Evolutionary conservation across 1,140 invertebrate species (phyloP).

Genomic region (Uloborus diversus): DNA sequence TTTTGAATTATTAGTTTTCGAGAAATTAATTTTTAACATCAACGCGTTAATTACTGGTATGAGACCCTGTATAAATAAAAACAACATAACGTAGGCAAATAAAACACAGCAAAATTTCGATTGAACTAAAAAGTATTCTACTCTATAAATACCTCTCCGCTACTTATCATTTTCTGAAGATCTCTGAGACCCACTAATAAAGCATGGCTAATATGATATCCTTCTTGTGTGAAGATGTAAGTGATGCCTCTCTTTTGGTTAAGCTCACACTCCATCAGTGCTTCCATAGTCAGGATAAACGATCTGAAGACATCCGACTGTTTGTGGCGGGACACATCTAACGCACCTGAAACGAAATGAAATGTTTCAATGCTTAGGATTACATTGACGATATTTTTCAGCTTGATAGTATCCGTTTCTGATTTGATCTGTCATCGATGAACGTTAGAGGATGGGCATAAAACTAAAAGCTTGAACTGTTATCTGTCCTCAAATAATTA

Average conservation of each 20-base stretch:
- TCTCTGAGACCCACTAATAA: conserved; percentile 65
- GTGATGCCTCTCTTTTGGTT: conserved; percentile 81
- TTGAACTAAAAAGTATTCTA: neutral
- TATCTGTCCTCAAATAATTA: too few species aligned
- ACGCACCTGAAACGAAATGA: conserved; percentile 69
- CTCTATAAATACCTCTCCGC: conserved; percentile 53
- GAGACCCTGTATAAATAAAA: too few species aligned
- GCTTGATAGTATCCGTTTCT: too few species aligned
- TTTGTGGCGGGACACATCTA: conserved; percentile 80
- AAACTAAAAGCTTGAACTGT: too few species aligned
- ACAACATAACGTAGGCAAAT: too few species aligned
- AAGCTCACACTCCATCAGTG: conserved; percentile 80
- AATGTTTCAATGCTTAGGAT: too few species aligned
- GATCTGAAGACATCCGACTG: conserved; percentile 79
- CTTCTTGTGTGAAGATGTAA: conserved; percentile 84
- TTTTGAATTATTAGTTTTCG: too few species aligned
- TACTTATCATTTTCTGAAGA: conserved; percentile 53
- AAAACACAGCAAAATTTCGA: neutral
- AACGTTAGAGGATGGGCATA: too few species aligned
- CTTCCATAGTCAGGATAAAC: conserved; percentile 79
- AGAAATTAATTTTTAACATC: too few species aligned
- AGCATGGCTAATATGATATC: conserved; percentile 81
- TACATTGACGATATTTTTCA: too few species aligned
- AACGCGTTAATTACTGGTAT: too few species aligned
- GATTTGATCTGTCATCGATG: too few species aligned